Conservation (phyloP, 2,113 vertebrate genomes). For the Oryzias curvinotus region DNA sequence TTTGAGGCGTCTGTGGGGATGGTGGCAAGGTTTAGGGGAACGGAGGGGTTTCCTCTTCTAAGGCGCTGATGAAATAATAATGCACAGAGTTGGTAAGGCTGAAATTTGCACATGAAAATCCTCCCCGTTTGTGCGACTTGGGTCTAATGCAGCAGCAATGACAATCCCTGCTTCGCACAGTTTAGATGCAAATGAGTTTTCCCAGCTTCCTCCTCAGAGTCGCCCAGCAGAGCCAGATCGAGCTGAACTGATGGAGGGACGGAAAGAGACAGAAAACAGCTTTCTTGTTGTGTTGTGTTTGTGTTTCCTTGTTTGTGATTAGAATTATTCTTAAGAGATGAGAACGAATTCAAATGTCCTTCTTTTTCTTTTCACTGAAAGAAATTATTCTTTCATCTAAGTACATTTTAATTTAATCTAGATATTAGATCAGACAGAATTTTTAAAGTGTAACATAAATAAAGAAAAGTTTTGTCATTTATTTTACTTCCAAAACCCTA, state of each 20-base stretch:
- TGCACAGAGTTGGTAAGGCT: slow-evolving; percentile 70
- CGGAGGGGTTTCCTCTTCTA: slow-evolving; percentile 58
- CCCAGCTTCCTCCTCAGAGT: slow-evolving; percentile 69
- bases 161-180: slow-evolving; percentile 75
- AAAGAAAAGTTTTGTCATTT: slow-evolving; percentile 21
- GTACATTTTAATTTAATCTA: too few relatives aligned
- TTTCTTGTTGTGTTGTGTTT: slow-evolving; percentile 79
- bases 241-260: slow-evolving; percentile 38
- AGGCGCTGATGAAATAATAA: slow-evolving; percentile 81
- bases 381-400: slow-evolving; percentile 26
- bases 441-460: slow-evolving; percentile 53
- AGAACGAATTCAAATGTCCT: slow-evolving; percentile 72
- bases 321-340: slow-evolving; percentile 74
- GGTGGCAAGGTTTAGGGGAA: slow-evolving; percentile 54
- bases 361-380: slow-evolving; percentile 58
- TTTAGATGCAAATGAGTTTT: slow-evolving; percentile 78
- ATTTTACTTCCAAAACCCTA: too few relatives aligned
- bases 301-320: slow-evolving; percentile 79
- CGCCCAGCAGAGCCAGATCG: slow-evolving; percentile 40
- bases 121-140: slow-evolving; percentile 57
- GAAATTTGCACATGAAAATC: slow-evolving; percentile 84
- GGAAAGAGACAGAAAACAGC: slow-evolving; percentile 60
- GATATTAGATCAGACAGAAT: too few relatives aligned
- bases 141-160: slow-evolving; percentile 70
- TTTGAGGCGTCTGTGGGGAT: slow-evolving; percentile 69